Evolutionary conservation across 2,888 invertebrate species (phyloP), one percentile per base, ranked within the genome.

Genomic region (Odiellus spinosus): DNA sequence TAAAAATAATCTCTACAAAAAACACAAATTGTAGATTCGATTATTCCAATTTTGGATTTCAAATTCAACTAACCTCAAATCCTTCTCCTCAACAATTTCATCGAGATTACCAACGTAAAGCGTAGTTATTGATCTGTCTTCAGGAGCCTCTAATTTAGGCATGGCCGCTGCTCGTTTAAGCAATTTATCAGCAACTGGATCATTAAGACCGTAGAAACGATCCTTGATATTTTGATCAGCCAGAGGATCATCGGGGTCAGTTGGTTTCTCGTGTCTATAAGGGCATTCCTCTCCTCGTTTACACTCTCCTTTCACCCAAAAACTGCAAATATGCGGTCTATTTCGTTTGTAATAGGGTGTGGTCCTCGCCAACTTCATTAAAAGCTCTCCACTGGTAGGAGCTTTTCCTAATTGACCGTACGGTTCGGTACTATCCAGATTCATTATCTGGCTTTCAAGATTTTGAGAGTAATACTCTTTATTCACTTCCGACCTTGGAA

Each of bases 241-340:
- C 38, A 93, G 69, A 1, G 93, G 93, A 71, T 93, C 93, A 69
- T 93, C 93, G 15, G 93, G 91, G 69, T 95, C 93, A 2, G 90
- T 88, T 0, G 93, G 93, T 63, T 88, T 88, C 63, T 95, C 93
- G 60, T 93, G 93, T 35, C 93, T 67, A 64, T 91, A 93, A 0
- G 93, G 93, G 66, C 93, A 93, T 63, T 95, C 93, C 65, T 95
- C 93, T 15, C 93, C 93, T 64, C 93, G 71, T 61, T 87, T 78
- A 64, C 93, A 93, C 65, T 93, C 91, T 2, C 57, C 93, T 71
- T 93, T 95, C n/a, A 93, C 91, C 86, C 90, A 93, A 67, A 93
- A 95, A 0, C 90, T 90, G 65, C 93, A 93, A 44, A 93, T 88
- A 67, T 93, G 93, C 0, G 93, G 90, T 57, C 88, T 73, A 62